Conservation (phyloP, 2,888 invertebrate species). For the Nomada goodeniana region DNA sequence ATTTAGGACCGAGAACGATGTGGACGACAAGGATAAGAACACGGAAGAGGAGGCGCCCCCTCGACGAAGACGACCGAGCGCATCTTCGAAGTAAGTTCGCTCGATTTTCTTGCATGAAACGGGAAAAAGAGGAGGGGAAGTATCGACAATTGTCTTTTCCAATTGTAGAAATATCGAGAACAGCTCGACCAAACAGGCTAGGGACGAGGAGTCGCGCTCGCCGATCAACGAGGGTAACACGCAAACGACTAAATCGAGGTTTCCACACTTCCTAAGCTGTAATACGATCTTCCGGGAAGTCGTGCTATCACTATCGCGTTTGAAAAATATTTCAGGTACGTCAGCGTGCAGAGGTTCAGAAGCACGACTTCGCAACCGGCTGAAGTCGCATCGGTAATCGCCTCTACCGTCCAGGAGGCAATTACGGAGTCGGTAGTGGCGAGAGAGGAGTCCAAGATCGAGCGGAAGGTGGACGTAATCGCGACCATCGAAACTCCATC, state of each 20-base stretch:
- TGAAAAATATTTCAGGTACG: slow-evolving; percentile 78
- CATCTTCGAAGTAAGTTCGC: slow-evolving; percentile 59
- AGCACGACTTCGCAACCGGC: slow-evolving; percentile 73
- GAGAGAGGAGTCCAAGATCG: not conserved
- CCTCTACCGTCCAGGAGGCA: slow-evolving; percentile 8
- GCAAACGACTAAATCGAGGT: slow-evolving; percentile 78
- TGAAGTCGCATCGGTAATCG: slow-evolving; percentile 22
- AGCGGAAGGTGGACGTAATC: not conserved
- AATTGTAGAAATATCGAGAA: slow-evolving; percentile 27
- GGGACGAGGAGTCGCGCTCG: slow-evolving; percentile 19
- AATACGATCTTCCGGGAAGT: not conserved
- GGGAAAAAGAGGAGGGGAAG: not conserved
- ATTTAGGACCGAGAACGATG: slow-evolving; percentile 74
- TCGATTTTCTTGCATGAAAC: not conserved
- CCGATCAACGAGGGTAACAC: slow-evolving; percentile 54
- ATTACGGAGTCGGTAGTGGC: slow-evolving; percentile 22
- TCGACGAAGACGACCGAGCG: slow-evolving; percentile 63
- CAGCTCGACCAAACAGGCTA: slow-evolving; percentile 13
- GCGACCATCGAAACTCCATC: not conserved
- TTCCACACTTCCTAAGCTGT: not conserved
- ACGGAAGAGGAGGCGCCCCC: slow-evolving; percentile 50
- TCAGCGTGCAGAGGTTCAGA: slow-evolving; percentile 82
- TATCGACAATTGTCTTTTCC: not conserved
- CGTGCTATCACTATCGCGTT: not conserved
- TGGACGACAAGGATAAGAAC: slow-evolving; percentile 68